Conservation (phyloP, 92 coral and sea anemone genomes). For the Blastomussa wellsi region DNA sequence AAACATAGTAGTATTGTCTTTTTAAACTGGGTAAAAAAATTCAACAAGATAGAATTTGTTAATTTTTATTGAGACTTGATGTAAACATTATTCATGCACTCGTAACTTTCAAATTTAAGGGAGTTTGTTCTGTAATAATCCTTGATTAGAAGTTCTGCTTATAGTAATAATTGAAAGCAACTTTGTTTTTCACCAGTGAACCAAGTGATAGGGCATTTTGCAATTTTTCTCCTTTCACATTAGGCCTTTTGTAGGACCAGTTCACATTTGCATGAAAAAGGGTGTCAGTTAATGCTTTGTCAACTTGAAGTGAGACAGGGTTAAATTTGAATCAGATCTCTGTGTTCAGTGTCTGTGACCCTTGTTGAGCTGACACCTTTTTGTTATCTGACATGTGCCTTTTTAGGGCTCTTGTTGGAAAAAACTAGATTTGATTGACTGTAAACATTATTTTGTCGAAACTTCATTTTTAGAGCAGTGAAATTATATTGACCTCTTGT, state of each 20-base stretch:
- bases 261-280: background rate
- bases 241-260: background rate
- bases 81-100: background rate
- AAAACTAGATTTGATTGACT: background rate
- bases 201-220: background rate
- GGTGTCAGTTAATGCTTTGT: background rate
- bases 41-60: background rate
- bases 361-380: background rate
- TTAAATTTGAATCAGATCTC: background rate
- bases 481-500: background rate
- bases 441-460: background rate
- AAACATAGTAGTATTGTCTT: background rate
- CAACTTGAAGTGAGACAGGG: background rate
- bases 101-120: background rate
- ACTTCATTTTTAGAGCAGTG: background rate
- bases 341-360: background rate
- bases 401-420: background rate
- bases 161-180: too few relatives aligned
- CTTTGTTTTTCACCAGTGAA: background rate
- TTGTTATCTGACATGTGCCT: background rate
- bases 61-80: background rate
- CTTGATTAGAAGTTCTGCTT: background rate
- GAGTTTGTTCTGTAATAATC: background rate
- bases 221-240: background rate
- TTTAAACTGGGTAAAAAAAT: background rate